Conservation (phyloP, 2,888 invertebrate species). For the Cheilosia scutellata region DNA sequence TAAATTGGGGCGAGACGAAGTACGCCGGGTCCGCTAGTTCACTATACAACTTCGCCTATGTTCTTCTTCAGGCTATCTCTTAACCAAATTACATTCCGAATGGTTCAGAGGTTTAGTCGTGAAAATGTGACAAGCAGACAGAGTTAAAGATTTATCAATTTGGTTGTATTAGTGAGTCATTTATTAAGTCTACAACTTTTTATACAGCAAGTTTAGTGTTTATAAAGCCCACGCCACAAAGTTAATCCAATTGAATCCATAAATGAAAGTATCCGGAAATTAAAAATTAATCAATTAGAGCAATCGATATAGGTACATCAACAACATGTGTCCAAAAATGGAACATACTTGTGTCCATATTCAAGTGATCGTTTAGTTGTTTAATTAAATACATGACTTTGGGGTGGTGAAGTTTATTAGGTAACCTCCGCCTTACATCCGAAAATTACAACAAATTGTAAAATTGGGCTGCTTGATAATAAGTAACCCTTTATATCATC, state of each 20-base stretch:
- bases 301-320: slow-evolving; percentile 5
- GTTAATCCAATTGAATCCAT: not conserved
- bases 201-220: not conserved
- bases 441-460: not conserved
- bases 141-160: not conserved
- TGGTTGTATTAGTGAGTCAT: not conserved
- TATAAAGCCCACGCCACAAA: slow-evolving; percentile 2
- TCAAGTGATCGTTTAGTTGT: not conserved
- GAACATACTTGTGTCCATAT: not conserved
- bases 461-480: no score
- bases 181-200: not conserved
- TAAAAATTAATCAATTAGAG: slow-evolving; percentile 36
- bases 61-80: no score
- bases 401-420: not conserved
- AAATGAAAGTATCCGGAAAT: slow-evolving; percentile 10
- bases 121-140: no score
- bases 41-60: no score
- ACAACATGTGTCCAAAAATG: slow-evolving; percentile 8
- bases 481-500: not conserved
- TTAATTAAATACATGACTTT: not conserved
- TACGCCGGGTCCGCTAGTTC: no score
- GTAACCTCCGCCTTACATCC: not conserved
- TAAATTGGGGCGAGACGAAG: no score
- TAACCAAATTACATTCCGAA: no score
- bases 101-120: no score